These are phyloP conservation scores for Pseudolaguvia tuberculata DNA, from an alignment of 2,113 vertebrate species.

Conservation along the genomic window DNA sequence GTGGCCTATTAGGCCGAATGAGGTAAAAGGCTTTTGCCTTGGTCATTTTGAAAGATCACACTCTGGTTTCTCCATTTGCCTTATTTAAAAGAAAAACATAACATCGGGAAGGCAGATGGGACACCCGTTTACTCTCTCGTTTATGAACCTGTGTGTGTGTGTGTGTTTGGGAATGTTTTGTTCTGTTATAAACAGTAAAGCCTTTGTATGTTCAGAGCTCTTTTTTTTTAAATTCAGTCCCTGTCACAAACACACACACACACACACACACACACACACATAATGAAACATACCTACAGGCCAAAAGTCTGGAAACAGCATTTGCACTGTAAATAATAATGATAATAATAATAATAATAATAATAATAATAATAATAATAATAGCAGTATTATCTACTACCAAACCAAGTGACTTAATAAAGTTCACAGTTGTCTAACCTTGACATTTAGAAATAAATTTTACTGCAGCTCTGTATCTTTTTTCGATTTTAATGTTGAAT, in stretches of 20 bases:
- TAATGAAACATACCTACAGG: not conserved
- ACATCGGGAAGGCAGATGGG: slow-evolving; percentile 60
- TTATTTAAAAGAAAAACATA: slow-evolving; percentile 62
- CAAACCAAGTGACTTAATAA: not conserved
- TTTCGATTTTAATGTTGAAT: no score
- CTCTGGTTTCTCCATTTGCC: slow-evolving; percentile 63
- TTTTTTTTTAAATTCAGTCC: not conserved
- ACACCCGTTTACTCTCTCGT: slow-evolving; percentile 65
- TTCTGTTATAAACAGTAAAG: slow-evolving; percentile 51
- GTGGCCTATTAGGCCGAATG: slow-evolving; percentile 21
- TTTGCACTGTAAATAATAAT: not conserved
- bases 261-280: no score
- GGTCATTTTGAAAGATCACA: slow-evolving; percentile 18
- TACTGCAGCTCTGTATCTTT: not conserved
- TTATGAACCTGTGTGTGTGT: slow-evolving; percentile 59
- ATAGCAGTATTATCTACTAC: not conserved
- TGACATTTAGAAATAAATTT: not conserved
- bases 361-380: no score
- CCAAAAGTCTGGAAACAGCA: not conserved
- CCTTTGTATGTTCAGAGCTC: slow-evolving; percentile 7
- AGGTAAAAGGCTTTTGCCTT: slow-evolving; percentile 33
- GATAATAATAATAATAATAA: not conserved
- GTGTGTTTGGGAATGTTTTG: slow-evolving; percentile 53
- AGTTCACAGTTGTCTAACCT: not conserved
- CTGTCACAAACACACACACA: not conserved